Percentiles rank a stretch among this genome's conserved stretches.
Conservation (phyloP, 2,797 vertebrate species). For the Bradypus variegatus region DNA sequence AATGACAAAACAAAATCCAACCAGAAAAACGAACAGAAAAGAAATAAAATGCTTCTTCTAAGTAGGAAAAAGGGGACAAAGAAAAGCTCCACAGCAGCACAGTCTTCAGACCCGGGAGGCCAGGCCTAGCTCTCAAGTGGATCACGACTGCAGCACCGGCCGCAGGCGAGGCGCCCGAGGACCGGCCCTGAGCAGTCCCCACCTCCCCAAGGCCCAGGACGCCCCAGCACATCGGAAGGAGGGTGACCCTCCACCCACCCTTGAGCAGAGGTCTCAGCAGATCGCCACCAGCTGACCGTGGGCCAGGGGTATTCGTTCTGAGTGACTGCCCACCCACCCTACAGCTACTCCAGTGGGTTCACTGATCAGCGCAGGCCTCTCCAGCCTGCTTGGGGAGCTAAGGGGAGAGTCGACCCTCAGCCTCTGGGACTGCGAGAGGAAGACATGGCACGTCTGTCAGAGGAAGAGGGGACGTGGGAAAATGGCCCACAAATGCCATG, state of each 20-base stretch:
- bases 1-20: background rate
- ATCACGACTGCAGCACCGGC: too few species aligned
- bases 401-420: too few species aligned
- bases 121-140: too few species aligned
- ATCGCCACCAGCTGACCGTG: too few species aligned
- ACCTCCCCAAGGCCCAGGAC: too few species aligned
- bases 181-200: too few species aligned
- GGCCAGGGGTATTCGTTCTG: background rate
- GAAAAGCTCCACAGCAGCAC: too few species aligned
- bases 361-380: background rate
- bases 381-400: background rate
- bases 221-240: too few species aligned
- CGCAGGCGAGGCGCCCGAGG: too few species aligned
- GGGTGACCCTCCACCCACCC: too few species aligned
- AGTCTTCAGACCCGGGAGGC: too few species aligned
- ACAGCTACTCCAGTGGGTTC: background rate
- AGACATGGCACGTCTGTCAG: accelerated
- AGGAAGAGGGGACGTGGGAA: background rate
- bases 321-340: background rate
- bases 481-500: background rate
- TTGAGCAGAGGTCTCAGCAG: too few species aligned
- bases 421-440: background rate
- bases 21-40: background rate
- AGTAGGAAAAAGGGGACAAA: background rate
- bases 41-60: background rate